Evolutionary conservation across 2,113 vertebrate genomes (phyloP), one percentile per base, ranked within the genome.

Genomic region (Myrmophylax atrothorax): DNA sequence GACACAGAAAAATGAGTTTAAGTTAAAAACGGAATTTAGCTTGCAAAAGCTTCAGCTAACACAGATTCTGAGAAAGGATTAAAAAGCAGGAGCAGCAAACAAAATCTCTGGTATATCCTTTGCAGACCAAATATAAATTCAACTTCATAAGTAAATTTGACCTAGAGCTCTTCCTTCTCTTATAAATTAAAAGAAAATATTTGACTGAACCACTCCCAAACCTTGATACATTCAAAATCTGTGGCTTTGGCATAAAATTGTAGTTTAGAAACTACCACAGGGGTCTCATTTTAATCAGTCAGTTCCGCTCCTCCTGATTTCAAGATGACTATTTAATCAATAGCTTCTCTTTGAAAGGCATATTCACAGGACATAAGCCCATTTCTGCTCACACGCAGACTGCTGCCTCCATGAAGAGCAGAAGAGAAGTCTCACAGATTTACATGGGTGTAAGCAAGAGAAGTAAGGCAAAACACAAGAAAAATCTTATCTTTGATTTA

Each of bases 171-270:
- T 49, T 68, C 60, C 18, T 81, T 92, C 52, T 67, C 64, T 68
- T 37, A 84, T n/a, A 89, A 91, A 95, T 94, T 55, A 81, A 91
- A 95, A 87, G 49, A 93, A 93, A 97, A 92, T 94, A 94, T 81
- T 94, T 93, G 80, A 84, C n/a, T 63, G 28, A 81, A 72, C 19
- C 5, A 72, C 33, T 74, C 47, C 14, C 44, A 22, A 94, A 92
- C 76, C 75, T 85, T 83, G 42, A 14, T 56, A 24, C 14, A 18
- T 64, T 91, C n/a, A 78, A 84, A 87, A 78, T 11, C 47, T 56
- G 28, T 72, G 60, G 5, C 33, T 68, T 63, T 37, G 37, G 52
- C 31, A 89, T 7, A 60, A 68, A 64, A 18, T 55, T 58, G 31
- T 2, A 60, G 24, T 63, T 89, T 40, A 72, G 29, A 86, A 89